Base-by-base conservation (phyloP, 2,113 vertebrate genomes). In the Sorex fumeus region DNA sequence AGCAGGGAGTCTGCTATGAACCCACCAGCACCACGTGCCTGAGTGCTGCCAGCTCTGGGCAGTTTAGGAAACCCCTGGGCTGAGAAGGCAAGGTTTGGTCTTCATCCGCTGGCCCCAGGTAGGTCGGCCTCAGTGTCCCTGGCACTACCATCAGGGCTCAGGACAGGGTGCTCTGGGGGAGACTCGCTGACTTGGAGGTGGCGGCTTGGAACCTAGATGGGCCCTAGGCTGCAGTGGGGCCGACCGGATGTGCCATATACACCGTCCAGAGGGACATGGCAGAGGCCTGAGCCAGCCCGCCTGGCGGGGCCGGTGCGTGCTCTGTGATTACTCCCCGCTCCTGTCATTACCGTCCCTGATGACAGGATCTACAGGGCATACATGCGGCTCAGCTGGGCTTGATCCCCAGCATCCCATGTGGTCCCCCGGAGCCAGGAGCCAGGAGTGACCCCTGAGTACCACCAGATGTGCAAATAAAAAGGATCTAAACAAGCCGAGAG, bases 281-380 rank as follows among this genome's bases (percentile, higher is more conserved):
- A 47, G 47, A 50, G 47, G 10, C 47, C 81, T 71, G 76, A 45
- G 53, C 75, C 13, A 19, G 25, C 7, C 87, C 76, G 70, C 77
- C 74, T 32, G 89, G 74, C 91, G 34, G 50, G 40, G 57, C 77
- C 77, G 12, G 18, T 60, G 57, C 45, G 0, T 16, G 74, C 80
- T 84, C 79, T 71, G 0, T 80, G 67, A 69, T 94, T 77, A 94
- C 47, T 9, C 74, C 19, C 19, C 15, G n/a, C n/a, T 64, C 60
- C 86, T 64, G 1, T 90, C 86, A 67, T 92, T 80, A 84, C 32
- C 92, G 30, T 47, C 57, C 50, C 86, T 90, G 90, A 71, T 28
- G 25, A 60, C 18, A 53, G 21, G 57, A 21, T 7, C 6, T 23
- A 60, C 57, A 23, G 19, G 19, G 21, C 47, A 50, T 2, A 13